phyloP scores from a whole-genome alignment of 2,888 invertebrate species.

The Stegana nigrithorax region DNA sequence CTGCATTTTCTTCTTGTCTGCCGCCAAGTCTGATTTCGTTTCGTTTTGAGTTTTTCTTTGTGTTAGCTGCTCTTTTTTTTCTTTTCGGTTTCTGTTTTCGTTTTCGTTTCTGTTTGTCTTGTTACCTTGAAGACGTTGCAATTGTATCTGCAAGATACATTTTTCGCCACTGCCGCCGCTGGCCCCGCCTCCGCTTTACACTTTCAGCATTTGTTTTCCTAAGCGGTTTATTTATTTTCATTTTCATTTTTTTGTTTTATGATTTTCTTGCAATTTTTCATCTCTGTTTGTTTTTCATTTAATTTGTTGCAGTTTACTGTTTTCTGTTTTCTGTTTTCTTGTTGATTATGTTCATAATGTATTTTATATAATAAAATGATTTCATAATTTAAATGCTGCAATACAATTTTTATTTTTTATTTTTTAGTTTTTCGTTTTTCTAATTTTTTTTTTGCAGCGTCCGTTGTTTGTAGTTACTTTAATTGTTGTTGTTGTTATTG shows the following conservation, averaged over 20 bases:
- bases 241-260: neutral
- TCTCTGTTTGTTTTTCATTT: conserved; percentile 21
- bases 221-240: neutral
- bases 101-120: too few relatives aligned
- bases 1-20: too few relatives aligned
- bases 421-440: conserved; percentile 57
- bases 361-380: conserved; percentile 16
- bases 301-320: conserved; percentile 4
- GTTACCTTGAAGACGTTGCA: conserved; percentile 39
- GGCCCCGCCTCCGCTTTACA: neutral
- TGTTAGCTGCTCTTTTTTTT: too few relatives aligned
- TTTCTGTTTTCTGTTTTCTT: neutral
- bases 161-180: conserved; percentile 11
- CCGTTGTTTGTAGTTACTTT: too few relatives aligned
- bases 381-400: conserved; percentile 17
- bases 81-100: neutral
- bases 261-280: conserved; percentile 8
- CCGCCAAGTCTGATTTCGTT: too few relatives aligned
- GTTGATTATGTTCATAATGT: too few relatives aligned
- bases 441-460: too few relatives aligned
- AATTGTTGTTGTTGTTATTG: neutral
- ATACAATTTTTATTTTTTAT: conserved; percentile 11
- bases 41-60: too few relatives aligned
- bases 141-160: conserved; percentile 56
- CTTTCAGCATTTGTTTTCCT: neutral